phyloP scores from a whole-genome alignment of 1,140 invertebrate genomes.

The Leptopilina boulardi region DNA sequence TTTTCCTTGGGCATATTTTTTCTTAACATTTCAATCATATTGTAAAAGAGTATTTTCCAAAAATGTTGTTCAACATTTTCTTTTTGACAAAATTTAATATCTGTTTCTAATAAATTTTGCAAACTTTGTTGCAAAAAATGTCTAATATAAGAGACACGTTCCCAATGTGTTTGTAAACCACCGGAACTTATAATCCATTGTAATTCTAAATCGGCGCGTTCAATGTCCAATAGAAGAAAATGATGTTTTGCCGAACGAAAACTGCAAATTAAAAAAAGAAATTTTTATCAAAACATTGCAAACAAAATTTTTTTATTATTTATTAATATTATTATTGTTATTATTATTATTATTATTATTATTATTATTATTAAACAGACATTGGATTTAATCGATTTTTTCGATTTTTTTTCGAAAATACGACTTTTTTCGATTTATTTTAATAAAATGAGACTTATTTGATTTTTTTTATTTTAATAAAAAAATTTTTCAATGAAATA shows the following conservation, averaged over 20 bases:
- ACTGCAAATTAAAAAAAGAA: slow-evolving; percentile 62
- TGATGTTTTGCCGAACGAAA: slow-evolving; percentile 76
- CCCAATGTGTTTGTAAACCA: slow-evolving; percentile 73
- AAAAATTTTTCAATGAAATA: too few species aligned
- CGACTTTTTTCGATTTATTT: too few species aligned
- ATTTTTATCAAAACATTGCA: not conserved
- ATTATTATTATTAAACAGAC: too few species aligned
- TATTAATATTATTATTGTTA: too few species aligned
- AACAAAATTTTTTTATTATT: slow-evolving; percentile 2
- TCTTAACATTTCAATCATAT: slow-evolving; percentile 89
- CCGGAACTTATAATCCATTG: slow-evolving; percentile 76
- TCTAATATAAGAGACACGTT: slow-evolving; percentile 74
- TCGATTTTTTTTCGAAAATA: too few species aligned
- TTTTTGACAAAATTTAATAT: slow-evolving; percentile 91
- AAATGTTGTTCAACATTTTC: slow-evolving; percentile 93
- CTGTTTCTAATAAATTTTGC: slow-evolving; percentile 84
- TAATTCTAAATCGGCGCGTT: slow-evolving; percentile 77
- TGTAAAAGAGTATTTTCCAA: slow-evolving; percentile 95
- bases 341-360: too few species aligned
- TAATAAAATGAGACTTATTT: too few species aligned
- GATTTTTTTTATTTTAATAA: too few species aligned
- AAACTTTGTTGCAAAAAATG: slow-evolving; percentile 84
- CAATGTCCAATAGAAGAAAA: slow-evolving; percentile 77
- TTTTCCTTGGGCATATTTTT: slow-evolving; percentile 80
- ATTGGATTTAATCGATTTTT: too few species aligned